Evolutionary conservation across 1,140 invertebrate genomes (phyloP), one percentile per base, ranked within the genome.

Genomic region (Macrocentrus cingulum): DNA sequence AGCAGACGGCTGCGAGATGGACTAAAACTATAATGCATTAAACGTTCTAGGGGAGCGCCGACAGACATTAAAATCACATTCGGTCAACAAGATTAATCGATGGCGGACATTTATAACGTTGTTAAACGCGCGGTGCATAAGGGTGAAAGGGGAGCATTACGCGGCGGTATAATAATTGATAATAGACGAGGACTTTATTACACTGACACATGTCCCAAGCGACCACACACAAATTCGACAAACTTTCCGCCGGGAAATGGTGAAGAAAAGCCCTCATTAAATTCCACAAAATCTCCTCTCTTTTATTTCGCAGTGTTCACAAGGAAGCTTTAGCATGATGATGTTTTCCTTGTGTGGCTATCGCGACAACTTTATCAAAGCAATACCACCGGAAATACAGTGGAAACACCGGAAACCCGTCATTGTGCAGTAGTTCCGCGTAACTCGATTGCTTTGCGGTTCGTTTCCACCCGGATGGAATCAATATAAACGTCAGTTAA

Each of bases 101-200:
- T 66, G 55, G 46, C 53, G 63, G 64, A 62, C 64, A 56, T 66
- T 69, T 66, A 69, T 69, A 63, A 59, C 58, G 52, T 44, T 49
- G 55, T 61, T 59, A 59, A 58, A 54, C 59, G 46, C 37, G 37
- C 29, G 54, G 41, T 42, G 41, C 18, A 42, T 42, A 42, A 16
- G 34, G 13, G 44, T 22, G 18, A 39, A 44, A 39, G 51, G 19
- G 11, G 15, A 42, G 9, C 25, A 29, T 29, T 29, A 29, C 37
- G 37, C 36, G 55, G 41, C 25, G 20, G 32, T 2, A 0, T 25
- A n/a, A 15, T 39, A 54, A 54, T 54, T 54, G 51, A 54, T 54
- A 41, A 54, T 54, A 54, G 37, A 41, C 11, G 39, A 44, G 16
- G 29, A 39, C 20, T 42, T 44, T 39, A 39, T 51, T 51, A 36